phyloP scores from a whole-genome alignment of 2,888 invertebrate genomes.

The Dorcus parallelipipedus region DNA sequence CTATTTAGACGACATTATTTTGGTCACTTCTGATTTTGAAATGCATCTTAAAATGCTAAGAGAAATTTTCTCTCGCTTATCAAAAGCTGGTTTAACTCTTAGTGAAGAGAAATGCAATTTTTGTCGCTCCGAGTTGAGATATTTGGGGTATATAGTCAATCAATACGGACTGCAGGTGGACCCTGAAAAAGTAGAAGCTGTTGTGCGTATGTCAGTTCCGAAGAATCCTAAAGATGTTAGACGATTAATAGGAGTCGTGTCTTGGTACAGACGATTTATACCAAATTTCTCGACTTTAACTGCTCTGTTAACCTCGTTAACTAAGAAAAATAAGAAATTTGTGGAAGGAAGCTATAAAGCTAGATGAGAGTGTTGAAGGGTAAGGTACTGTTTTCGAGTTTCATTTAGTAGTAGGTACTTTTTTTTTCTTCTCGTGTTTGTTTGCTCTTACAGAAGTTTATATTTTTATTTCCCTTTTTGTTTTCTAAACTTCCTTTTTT shows the following conservation, averaged over 20 bases:
- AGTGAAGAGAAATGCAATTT: constrained; percentile 31
- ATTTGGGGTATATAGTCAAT: constrained; percentile 34
- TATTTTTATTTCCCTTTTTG: too few species aligned
- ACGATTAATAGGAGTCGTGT: constrained; percentile 31
- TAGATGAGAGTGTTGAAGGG: too few species aligned
- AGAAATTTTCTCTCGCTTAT: constrained; percentile 25
- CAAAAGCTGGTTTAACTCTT: constrained; percentile 22
- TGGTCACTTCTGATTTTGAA: constrained; percentile 23
- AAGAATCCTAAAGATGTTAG: constrained; percentile 22
- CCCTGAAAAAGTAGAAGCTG: constrained; percentile 12
- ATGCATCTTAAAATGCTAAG: constrained; percentile 21
- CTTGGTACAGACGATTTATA: constrained; percentile 6
- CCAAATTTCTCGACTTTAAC: constrained; percentile 2
- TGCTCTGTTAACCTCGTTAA: constrained; percentile 5
- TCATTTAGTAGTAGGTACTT: too few species aligned
- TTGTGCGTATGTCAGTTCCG: constrained; percentile 28
- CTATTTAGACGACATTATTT: constrained; percentile 31
- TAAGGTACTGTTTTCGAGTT: too few species aligned
- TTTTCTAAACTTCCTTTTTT: too few species aligned
- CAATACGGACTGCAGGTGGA: constrained; percentile 21
- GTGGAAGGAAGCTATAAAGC: background rate
- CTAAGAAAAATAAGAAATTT: background rate
- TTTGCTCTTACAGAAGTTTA: too few species aligned
- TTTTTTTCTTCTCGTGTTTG: too few species aligned
- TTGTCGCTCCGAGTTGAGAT: constrained; percentile 24